Evolutionary conservation across 1,140 invertebrate species (phyloP).

Genomic region (Pseudomyrmex gracilis): DNA sequence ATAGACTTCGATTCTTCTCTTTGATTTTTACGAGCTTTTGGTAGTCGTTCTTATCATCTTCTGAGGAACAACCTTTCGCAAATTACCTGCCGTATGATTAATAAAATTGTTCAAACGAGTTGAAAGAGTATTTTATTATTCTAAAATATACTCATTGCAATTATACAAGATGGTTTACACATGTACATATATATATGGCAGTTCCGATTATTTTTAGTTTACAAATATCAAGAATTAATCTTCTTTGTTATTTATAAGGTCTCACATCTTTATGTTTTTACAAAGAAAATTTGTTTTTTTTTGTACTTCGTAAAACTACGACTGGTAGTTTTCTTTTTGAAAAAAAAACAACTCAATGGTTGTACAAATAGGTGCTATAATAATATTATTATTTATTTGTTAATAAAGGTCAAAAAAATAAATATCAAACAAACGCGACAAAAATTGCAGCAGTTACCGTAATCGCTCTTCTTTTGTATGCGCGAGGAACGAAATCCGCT

Average conservation of each 20-base stretch:
- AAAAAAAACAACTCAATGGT: not conserved
- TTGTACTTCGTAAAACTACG: too few species aligned
- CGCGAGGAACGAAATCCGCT: conserved; percentile 63
- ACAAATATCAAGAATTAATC: too few species aligned
- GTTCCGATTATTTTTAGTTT: too few species aligned
- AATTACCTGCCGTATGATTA: not conserved
- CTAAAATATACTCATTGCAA: too few species aligned
- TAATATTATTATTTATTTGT: not conserved
- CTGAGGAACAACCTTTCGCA: not conserved
- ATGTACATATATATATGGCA: too few species aligned
- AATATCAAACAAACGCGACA: not conserved
- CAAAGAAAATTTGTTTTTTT: too few species aligned
- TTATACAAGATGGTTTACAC: too few species aligned
- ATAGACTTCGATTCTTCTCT: not conserved
- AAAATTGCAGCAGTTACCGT: not conserved
- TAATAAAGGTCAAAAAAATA: conserved; percentile 4
- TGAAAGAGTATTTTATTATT: too few species aligned
- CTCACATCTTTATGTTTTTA: too few species aligned
- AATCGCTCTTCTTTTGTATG: conserved; percentile 9
- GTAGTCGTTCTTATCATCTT: not conserved
- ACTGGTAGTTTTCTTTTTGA: not conserved
- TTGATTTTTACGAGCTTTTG: conserved; percentile 12
- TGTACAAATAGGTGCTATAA: not conserved
- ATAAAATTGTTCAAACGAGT: conserved; percentile 8
- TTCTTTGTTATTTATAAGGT: too few species aligned